Evolutionary conservation across 2,888 invertebrate genomes (phyloP).

Genomic region (Drosophila diplacantha): DNA sequence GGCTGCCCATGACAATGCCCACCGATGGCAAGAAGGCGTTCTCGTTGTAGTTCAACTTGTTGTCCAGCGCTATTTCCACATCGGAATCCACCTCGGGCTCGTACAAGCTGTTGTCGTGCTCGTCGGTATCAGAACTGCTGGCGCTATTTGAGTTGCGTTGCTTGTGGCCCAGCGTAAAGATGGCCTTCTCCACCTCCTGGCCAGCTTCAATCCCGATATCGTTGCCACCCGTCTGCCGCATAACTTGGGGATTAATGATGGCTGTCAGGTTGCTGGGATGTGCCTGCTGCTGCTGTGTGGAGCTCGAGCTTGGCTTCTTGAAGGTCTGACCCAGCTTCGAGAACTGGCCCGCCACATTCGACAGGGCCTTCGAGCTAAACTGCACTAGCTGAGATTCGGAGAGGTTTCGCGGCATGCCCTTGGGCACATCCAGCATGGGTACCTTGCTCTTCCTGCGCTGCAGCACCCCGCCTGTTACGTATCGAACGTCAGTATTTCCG

Average conservation of each 20-base stretch:
- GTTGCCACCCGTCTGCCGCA: conserved; percentile 68
- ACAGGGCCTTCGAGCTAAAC: conserved; percentile 90
- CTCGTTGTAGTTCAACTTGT: conserved; percentile 73
- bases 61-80: conserved; percentile 66
- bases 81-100: conserved; percentile 75
- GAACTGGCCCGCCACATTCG: conserved; percentile 91
- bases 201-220: conserved; percentile 66
- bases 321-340: conserved; percentile 84
- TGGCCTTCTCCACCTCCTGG: conserved; percentile 70
- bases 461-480: conserved; percentile 83
- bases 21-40: conserved; percentile 82
- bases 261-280: conserved; percentile 55
- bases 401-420: conserved; percentile 84
- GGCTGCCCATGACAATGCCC: conserved; percentile 81
- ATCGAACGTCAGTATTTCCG: conserved; percentile 82
- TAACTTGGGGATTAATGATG: conserved; percentile 74
- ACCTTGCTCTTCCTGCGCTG: conserved; percentile 83
- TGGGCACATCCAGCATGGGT: conserved; percentile 74
- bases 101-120: conserved; percentile 83
- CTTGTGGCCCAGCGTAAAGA: conserved; percentile 70
- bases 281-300: conserved; percentile 65
- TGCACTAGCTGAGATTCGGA: conserved; percentile 93
- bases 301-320: conserved; percentile 58
- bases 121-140: conserved; percentile 81
- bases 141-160: conserved; percentile 61